phyloP scores from a whole-genome alignment of 2,113 vertebrate genomes.

The Lamprologus sp. region DNA sequence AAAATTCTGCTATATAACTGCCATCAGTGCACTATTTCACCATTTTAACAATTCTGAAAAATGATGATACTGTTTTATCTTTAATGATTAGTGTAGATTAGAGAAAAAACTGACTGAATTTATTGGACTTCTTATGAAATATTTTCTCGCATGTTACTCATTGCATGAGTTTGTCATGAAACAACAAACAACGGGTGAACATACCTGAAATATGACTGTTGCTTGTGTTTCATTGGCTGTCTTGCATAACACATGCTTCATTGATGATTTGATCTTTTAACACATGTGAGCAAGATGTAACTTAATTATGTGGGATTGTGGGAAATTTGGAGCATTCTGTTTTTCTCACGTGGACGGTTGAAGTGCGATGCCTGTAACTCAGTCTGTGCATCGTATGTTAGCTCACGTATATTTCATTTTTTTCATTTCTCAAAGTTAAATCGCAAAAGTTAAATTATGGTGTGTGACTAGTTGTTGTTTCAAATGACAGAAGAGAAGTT shows the following conservation, averaged over 20 bases:
- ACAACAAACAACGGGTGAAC: neutral
- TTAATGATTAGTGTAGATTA: neutral
- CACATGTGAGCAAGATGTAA: neutral
- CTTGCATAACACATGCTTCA: neutral
- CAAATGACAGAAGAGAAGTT: neutral
- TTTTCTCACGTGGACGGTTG: neutral
- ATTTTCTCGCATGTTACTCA: neutral
- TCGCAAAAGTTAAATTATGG: neutral
- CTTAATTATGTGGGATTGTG: neutral
- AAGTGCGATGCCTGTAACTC: neutral
- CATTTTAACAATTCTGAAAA: neutral
- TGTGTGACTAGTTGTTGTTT: neutral
- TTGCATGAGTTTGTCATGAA: neutral
- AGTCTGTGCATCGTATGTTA: neutral
- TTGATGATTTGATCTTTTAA: neutral
- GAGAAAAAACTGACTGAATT: neutral
- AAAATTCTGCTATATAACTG: neutral
- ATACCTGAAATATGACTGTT: neutral
- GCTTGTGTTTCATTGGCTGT: neutral
- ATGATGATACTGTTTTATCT: neutral
- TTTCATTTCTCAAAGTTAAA: neutral
- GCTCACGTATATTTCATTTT: neutral
- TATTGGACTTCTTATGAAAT: neutral
- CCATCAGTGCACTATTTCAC: neutral
- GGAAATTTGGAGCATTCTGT: neutral